phyloP scores from a whole-genome alignment of 2,888 invertebrate species.

The Drosophila lutescens region DNA sequence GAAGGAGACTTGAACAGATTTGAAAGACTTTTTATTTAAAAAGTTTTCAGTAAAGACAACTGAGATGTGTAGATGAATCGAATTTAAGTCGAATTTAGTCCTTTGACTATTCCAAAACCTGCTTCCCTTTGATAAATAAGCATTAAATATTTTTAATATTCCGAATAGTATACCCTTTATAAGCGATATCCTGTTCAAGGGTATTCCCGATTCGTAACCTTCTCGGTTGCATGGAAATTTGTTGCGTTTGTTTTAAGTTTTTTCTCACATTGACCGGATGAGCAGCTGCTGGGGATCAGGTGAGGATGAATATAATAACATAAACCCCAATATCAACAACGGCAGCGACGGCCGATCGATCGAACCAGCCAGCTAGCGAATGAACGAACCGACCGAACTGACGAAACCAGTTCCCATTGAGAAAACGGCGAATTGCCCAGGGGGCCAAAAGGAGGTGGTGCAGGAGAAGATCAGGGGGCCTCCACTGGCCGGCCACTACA shows the following conservation, averaged over 20 bases:
- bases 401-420: conserved; percentile 83
- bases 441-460: conserved; percentile 33
- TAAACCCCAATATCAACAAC: conserved; percentile 79
- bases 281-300: conserved; percentile 82
- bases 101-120: not conserved
- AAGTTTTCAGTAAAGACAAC: too few species aligned
- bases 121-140: not conserved
- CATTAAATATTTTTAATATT: not conserved
- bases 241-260: conserved; percentile 55
- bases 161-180: not conserved
- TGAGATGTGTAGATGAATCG: too few species aligned
- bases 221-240: conserved; percentile 1
- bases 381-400: conserved; percentile 48
- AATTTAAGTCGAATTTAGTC: too few species aligned
- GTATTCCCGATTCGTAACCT: conserved; percentile 15
- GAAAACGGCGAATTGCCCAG: conserved; percentile 78
- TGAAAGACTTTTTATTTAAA: too few species aligned
- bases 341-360: conserved; percentile 57
- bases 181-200: not conserved
- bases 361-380: conserved; percentile 22
- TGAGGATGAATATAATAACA: conserved; percentile 82
- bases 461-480: conserved; percentile 13
- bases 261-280: conserved; percentile 80
- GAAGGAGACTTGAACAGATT: not conserved
- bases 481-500: conserved; percentile 55